Percentiles rank a stretch among this genome's conserved stretches.
These are phyloP conservation scores for Cottus gobio DNA, from an alignment of 2,113 vertebrate genomes.

Conservation along the genomic window DNA sequence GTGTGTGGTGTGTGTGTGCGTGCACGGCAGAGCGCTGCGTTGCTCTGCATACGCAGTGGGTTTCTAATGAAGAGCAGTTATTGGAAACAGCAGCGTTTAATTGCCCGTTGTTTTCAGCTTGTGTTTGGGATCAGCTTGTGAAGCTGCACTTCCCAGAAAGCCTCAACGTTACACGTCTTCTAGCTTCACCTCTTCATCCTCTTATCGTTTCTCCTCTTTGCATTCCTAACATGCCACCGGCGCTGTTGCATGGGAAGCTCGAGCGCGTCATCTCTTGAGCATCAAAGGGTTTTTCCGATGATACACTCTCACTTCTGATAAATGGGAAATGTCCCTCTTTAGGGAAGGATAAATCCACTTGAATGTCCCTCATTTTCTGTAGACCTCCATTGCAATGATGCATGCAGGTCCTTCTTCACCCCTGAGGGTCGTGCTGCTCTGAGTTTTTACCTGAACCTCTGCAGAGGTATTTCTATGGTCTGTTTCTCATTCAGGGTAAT, in stretches of 20 bases:
- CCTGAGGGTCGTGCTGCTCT: too few species aligned
- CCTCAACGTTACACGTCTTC: too few species aligned
- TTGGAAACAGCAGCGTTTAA: conserved; percentile 15
- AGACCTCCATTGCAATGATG: too few species aligned
- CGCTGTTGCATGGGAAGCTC: conserved; percentile 8
- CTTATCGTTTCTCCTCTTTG: too few species aligned
- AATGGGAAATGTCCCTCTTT: conserved; percentile 25
- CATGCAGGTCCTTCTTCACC: neutral
- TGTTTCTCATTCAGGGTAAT: neutral
- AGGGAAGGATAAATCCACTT: conserved; percentile 16
- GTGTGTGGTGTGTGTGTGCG: conserved; percentile 2
- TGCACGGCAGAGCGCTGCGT: conserved; percentile 6
- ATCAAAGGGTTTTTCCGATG: conserved; percentile 8
- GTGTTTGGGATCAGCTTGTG: neutral
- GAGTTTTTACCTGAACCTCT: neutral
- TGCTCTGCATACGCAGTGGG: neutral
- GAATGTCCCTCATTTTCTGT: neutral
- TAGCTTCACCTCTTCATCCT: too few species aligned
- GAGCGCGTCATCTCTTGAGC: neutral
- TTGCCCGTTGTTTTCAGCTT: neutral
- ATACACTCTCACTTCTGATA: neutral
- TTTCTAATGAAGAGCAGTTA: conserved; percentile 5
- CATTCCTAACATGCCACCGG: conserved; percentile 40
- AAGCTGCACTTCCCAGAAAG: neutral
- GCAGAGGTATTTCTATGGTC: neutral